Percentiles rank a stretch among this genome's conserved stretches.
Conservation (phyloP, 2,797 vertebrate species). For the Potorous gilbertii region DNA sequence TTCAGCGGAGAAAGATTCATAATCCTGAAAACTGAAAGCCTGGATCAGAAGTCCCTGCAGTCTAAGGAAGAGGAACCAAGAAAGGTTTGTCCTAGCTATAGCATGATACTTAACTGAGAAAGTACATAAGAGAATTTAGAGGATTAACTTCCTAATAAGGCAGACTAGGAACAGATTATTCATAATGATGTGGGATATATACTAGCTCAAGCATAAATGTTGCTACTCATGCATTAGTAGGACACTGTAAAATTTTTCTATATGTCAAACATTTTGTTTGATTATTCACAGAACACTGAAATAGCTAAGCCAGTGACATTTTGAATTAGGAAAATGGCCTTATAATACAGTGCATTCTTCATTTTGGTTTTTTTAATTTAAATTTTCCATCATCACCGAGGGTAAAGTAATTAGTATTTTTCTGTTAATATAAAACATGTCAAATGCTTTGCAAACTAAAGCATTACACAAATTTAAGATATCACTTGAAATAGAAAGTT, state of each 20-base stretch:
- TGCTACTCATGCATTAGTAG: background rate
- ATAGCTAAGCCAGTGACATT: background rate
- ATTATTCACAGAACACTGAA: background rate
- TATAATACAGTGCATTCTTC: background rate
- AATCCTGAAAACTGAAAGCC: background rate
- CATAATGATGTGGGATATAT: background rate
- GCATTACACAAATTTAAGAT: background rate
- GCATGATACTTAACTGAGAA: background rate
- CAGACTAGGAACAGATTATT: background rate
- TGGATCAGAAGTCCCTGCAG: background rate
- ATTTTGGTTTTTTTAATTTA: constrained; percentile 33
- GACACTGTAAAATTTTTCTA: background rate
- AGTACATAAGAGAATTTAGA: background rate
- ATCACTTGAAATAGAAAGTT: background rate
- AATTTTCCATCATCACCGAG: background rate
- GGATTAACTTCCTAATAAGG: no score
- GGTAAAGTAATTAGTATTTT: background rate
- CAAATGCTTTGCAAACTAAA: background rate
- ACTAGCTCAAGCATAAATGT: background rate
- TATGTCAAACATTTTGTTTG: background rate
- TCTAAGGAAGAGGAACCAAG: background rate
- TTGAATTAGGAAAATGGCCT: background rate
- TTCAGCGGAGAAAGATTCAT: background rate
- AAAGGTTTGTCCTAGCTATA: background rate
- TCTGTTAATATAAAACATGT: background rate